Base-by-base conservation (phyloP, 2,888 invertebrate species). In the Caenorhabditis panamensis region DNA sequence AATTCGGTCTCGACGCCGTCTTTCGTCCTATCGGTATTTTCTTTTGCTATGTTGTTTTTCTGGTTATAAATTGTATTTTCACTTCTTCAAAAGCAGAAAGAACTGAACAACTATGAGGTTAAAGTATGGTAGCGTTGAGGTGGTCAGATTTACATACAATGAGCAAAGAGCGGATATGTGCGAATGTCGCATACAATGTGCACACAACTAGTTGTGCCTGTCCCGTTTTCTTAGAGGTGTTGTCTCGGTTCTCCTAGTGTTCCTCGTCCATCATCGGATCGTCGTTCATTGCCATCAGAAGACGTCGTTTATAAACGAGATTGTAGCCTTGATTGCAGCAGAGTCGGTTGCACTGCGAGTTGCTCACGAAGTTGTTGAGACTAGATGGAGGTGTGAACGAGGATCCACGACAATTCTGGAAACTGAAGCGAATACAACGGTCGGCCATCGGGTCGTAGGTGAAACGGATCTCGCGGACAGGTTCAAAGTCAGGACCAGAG, bases 301-400 rank as follows among this genome's bases (percentile, higher is more conserved):
- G 66, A 49, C 79, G 79, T 62, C 85, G 72, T 68, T 79, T 82
- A 66, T 85, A 85, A 6, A 85, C 78, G 36, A 85, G 67, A 54
- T 85, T 83, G 61, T 76, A 83, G 31, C 85, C 85, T 78, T 84
- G 85, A 68, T 85, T 83, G 62, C 85, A 85, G 59, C 85, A 85
- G 3, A 85, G 62, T 13, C 80, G 59, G 36, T 66, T 81, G 47
- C 85, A 85, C 49, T 85, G 82, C 26, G 85, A 81, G 41, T 82
- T 79, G 28, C 73, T 76, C n/a, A 53, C 47, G 41, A 85, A 85
- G 59, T 59, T 78, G 28, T 85, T 85, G 13, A 85, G 72, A 41
- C 78, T 75, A 18, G 63, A 49, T 1, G 79, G 26, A 1, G 75
- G 69, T 11, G 79, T 37, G 56, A 68, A 63, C 3, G 67, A 47